These are phyloP conservation scores for Pseudotriccus pelzelni DNA, from an alignment of 2,797 vertebrate species.

Conservation along the genomic window DNA sequence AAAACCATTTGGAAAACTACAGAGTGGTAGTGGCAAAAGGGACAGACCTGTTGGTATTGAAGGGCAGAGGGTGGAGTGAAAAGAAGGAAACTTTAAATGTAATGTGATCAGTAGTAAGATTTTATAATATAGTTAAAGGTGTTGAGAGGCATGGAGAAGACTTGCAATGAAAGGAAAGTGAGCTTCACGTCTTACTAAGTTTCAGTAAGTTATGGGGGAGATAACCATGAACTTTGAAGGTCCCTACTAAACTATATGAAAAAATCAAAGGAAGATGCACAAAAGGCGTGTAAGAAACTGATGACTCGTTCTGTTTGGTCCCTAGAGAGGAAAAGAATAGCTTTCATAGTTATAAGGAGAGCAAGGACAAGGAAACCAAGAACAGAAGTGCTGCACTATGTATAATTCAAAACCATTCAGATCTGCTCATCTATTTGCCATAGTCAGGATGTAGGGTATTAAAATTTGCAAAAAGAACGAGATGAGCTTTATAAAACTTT, in stretches of 20 bases:
- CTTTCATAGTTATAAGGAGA: background rate
- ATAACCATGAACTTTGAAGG: background rate
- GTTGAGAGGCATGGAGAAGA: background rate
- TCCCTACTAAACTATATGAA: background rate
- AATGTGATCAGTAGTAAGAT: background rate
- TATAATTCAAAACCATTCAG: constrained; percentile 24
- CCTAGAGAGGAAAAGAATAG: background rate
- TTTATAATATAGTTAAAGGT: background rate
- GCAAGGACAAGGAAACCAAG: background rate
- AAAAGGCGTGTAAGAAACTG: background rate
- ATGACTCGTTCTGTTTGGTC: background rate
- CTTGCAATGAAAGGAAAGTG: background rate
- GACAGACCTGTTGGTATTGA: background rate
- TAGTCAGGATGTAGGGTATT: background rate
- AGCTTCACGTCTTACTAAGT: background rate
- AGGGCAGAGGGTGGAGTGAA: background rate
- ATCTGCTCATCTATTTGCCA: constrained; percentile 6
- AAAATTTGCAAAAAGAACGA: constrained; percentile 4
- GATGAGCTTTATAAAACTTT: background rate
- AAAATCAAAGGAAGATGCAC: background rate
- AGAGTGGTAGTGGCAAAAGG: background rate
- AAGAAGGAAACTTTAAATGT: background rate
- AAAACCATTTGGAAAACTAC: background rate
- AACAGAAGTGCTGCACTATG: background rate
- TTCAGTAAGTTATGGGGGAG: background rate